Evolutionary conservation across 2,888 invertebrate genomes (phyloP).

Genomic region (Meta bourneti): DNA sequence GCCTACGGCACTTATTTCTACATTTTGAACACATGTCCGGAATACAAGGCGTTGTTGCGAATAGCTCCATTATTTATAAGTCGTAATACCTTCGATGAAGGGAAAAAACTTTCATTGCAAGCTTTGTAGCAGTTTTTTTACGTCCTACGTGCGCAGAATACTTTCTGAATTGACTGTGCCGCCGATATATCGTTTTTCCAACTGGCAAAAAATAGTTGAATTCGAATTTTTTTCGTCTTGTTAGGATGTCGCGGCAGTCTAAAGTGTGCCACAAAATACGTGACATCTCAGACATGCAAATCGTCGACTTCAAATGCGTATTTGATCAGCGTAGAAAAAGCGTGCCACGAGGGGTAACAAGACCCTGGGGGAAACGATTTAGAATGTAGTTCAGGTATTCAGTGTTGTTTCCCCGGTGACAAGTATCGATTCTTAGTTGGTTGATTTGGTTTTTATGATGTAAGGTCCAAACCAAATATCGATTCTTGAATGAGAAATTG

Average conservation of each 20-base stretch:
- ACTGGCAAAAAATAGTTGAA: neutral
- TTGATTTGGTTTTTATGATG: too few relatives aligned
- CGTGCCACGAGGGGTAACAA: neutral
- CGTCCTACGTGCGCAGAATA: neutral
- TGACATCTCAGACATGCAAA: slow-evolving; percentile 41
- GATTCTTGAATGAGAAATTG: too few relatives aligned
- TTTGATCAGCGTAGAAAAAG: slow-evolving; percentile 13
- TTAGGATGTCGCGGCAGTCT: neutral
- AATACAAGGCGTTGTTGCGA: neutral
- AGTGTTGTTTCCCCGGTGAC: neutral
- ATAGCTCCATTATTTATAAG: neutral
- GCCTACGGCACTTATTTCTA: neutral
- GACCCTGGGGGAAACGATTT: neutral
- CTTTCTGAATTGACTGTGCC: neutral
- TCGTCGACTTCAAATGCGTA: slow-evolving; percentile 30
- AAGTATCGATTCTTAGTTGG: too few relatives aligned
- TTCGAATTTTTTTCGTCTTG: neutral
- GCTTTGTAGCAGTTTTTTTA: neutral
- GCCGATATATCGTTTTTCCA: neutral
- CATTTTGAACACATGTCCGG: neutral
- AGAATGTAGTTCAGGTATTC: neutral
- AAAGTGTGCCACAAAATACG: neutral
- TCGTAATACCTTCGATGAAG: neutral
- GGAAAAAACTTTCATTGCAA: neutral
- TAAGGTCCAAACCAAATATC: too few relatives aligned